Conservation (phyloP, 1,140 invertebrate species). For the Drosophila jambulina region DNA sequence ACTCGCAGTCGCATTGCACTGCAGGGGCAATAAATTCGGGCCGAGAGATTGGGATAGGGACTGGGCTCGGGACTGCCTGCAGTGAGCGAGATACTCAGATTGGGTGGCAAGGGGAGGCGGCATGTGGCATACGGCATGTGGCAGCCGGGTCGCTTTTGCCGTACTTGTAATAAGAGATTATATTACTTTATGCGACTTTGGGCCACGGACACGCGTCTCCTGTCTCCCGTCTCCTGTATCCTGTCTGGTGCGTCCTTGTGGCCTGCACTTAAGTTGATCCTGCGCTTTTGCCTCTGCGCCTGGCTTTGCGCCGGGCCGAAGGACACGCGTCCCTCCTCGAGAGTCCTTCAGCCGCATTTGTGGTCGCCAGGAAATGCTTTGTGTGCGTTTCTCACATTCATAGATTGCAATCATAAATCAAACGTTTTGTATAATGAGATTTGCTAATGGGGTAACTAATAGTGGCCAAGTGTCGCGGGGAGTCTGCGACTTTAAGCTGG, state of each 20-base stretch:
- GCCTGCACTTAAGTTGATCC: conserved; percentile 74
- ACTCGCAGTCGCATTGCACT: conserved; percentile 59
- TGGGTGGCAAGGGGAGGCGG: conserved; percentile 1
- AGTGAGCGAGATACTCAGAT: conserved; percentile 26
- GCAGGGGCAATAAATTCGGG: conserved; percentile 79
- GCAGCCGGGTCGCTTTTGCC: conserved; percentile 65
- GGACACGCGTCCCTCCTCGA: conserved; percentile 45
- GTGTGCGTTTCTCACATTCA: conserved; percentile 46
- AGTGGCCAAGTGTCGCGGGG: conserved; percentile 13
- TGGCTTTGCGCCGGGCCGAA: conserved; percentile 39
- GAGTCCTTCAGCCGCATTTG: conserved; percentile 37
- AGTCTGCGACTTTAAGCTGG: conserved; percentile 4
- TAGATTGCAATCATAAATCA: conserved; percentile 64
- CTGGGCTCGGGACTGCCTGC: conserved; percentile 39
- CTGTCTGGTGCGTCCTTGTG: conserved; percentile 57
- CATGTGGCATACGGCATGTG: conserved; percentile 16
- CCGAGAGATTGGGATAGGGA: conserved; percentile 35
- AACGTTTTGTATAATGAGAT: conserved; percentile 62
- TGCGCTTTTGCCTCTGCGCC: conserved; percentile 55
- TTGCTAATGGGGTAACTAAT: conserved; percentile 50
- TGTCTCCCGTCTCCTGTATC: conserved; percentile 22
- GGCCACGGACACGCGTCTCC: conserved; percentile 54
- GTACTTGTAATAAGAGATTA: conserved; percentile 82
- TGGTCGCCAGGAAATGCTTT: conserved; percentile 33
- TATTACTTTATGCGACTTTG: conserved; percentile 81